These are phyloP conservation scores for Trachops cirrhosus DNA, from an alignment of 2,797 vertebrate genomes.

Conservation along the genomic window DNA sequence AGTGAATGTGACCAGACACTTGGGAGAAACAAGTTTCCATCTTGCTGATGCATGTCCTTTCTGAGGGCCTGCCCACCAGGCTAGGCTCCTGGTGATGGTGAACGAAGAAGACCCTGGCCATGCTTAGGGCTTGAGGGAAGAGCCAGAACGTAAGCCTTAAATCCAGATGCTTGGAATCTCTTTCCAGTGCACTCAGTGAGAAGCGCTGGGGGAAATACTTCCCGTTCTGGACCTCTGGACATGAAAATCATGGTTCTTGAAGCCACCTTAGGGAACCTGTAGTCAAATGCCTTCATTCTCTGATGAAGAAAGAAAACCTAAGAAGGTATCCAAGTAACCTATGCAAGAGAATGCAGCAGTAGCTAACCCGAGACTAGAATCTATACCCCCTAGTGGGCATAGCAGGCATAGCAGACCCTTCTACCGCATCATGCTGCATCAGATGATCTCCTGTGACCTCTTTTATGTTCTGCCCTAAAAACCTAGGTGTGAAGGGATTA, in stretches of 20 bases:
- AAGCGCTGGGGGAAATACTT: not conserved
- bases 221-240: not conserved
- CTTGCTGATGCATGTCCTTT: not conserved
- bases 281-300: not conserved
- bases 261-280: not conserved
- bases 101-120: not conserved
- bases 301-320: not conserved
- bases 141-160: not conserved
- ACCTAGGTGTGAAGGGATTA: not conserved
- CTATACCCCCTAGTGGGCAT: not conserved
- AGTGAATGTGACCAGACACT: not conserved
- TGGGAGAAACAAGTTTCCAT: not conserved
- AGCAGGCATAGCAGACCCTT: not conserved
- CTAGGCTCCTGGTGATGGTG: not conserved
- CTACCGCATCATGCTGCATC: not conserved
- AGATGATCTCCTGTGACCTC: not conserved
- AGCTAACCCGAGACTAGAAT: not conserved
- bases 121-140: not conserved
- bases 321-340: not conserved
- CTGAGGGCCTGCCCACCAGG: not conserved
- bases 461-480: not conserved
- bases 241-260: not conserved
- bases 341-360: not conserved
- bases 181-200: not conserved
- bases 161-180: not conserved